Evolutionary conservation across 1,140 invertebrate species (phyloP), one percentile per base, ranked within the genome.

Genomic region (Dendroctonus valens): DNA sequence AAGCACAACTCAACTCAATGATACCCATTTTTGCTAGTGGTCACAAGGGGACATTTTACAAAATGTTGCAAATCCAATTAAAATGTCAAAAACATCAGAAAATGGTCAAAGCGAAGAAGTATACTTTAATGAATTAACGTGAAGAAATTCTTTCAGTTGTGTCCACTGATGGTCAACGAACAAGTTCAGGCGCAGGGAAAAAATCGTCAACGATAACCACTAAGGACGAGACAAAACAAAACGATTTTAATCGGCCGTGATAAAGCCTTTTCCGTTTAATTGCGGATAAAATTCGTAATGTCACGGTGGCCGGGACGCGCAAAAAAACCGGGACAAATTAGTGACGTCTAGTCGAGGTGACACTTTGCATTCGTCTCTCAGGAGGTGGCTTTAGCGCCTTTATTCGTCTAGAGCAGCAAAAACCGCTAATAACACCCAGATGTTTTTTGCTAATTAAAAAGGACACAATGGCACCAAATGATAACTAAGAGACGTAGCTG

Each of bases 361-460:
- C 48, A 61, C 59, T 61, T 41, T 52, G 50, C 14, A 49, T 48
- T 38, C 15, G 52, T 59, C 49, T 52, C 59, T 53, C 46, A 26
- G 50, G 55, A 50, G 26, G 40, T 39, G 38, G 38, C 15, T 54
- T n/a, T 37, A 37, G 49, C 62, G 38, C 42, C 48, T 60, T 51
- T 46, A n/a, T 51, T 8, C 8, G 15, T 2, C 15, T 7, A 39
- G 50, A 55, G 62, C 69, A 37, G 41, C 59, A 63, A 63, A 63
- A 63, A 63, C 60, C 70, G 66, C 68, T 73, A 73, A 75, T 72
- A 73, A 67, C 68, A 72, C 72, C 60, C 74, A 75, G 74, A 75
- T 75, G 74, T 73, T 73, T 73, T 72, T 75, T 73, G 70, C 73
- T 75, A 75, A 75, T 75, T 75, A 75, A 75, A 75, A 75, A 73